phyloP scores from a whole-genome alignment of 2,113 vertebrate genomes.

The Rynchops niger region DNA sequence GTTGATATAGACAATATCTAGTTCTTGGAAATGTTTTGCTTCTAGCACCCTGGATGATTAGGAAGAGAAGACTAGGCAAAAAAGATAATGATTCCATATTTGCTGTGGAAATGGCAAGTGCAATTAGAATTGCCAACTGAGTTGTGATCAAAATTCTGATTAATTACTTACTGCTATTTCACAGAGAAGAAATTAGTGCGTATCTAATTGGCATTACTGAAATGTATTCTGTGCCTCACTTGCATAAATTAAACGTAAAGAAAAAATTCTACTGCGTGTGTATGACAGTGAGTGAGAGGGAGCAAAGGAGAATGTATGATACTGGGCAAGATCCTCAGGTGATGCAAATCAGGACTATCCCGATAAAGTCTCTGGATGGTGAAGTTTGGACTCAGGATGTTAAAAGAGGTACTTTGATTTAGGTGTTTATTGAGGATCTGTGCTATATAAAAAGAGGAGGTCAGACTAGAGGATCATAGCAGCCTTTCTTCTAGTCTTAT shows the following conservation, averaged over 20 bases:
- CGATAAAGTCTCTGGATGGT: neutral
- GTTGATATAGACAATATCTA: conserved; percentile 56
- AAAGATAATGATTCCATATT: conserved; percentile 66
- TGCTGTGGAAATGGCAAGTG: conserved; percentile 61
- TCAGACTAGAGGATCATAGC: neutral
- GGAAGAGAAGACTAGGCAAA: neutral
- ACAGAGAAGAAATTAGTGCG: conserved; percentile 68
- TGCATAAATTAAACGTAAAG: conserved; percentile 63
- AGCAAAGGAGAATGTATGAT: neutral
- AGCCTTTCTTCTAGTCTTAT: conserved; percentile 28
- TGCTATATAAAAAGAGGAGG: neutral
- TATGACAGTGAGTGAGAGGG: neutral
- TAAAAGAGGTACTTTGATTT: neutral
- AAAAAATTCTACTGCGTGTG: neutral
- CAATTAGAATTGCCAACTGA: conserved; percentile 71
- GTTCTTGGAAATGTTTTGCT: conserved; percentile 72
- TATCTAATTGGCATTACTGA: conserved; percentile 64
- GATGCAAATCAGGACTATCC: neutral
- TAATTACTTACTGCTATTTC: conserved; percentile 72
- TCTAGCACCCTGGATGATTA: conserved; percentile 56
- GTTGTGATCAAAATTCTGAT: conserved; percentile 75
- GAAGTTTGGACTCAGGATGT: rapidly evolving
- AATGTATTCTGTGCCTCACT: conserved; percentile 40
- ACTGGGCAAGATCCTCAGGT: neutral
- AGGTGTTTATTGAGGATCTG: neutral